Conservation (phyloP, 2,797 vertebrate genomes). For the Acipenser ruthenus region DNA sequence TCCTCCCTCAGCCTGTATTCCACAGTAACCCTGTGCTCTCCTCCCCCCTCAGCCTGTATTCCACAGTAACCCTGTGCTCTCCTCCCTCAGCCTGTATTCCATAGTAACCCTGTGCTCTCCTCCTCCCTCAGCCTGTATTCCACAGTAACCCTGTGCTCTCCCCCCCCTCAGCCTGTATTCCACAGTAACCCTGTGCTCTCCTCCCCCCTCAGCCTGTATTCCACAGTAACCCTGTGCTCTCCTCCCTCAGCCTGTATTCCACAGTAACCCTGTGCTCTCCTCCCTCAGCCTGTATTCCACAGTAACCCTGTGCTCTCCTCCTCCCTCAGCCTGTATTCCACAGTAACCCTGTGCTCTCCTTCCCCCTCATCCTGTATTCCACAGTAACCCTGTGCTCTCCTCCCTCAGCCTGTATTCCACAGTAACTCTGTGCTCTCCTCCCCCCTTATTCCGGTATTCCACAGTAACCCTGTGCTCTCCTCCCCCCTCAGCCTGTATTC, state of each 20-base stretch:
- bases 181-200: too few species aligned
- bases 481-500: constrained; percentile 66
- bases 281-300: constrained; percentile 66
- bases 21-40: constrained; percentile 7
- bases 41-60: constrained; percentile 61
- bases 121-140: constrained; percentile 66
- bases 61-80: constrained; percentile 23
- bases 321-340: constrained; percentile 68
- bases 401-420: constrained; percentile 66
- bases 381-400: constrained; percentile 32
- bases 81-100: constrained; percentile 64
- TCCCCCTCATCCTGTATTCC: constrained; percentile 70
- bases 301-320: too few species aligned
- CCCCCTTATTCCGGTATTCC: constrained; percentile 72
- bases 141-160: constrained; percentile 7
- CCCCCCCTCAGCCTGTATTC: constrained; percentile 52
- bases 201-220: constrained; percentile 67
- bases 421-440: too few species aligned
- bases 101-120: constrained; percentile 26
- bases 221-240: constrained; percentile 23
- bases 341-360: constrained; percentile 21
- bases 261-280: constrained; percentile 10
- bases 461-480: constrained; percentile 10
- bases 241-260: constrained; percentile 64
- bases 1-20: constrained; percentile 65